phyloP scores from a whole-genome alignment of 2,797 vertebrate species.

The Dipus sagitta region DNA sequence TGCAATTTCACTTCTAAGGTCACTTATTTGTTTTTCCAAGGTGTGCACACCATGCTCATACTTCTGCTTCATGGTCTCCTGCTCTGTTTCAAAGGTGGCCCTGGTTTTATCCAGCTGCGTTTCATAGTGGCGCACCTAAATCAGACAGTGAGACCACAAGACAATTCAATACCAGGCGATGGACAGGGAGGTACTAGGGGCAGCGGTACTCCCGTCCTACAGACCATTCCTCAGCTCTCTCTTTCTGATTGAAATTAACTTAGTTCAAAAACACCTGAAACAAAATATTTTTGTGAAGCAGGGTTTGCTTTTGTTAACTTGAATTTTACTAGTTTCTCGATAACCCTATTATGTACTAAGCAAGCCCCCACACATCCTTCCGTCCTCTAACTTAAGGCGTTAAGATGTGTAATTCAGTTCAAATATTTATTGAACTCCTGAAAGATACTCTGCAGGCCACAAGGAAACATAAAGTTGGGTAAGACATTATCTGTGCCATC shows the following conservation, averaged over 20 bases:
- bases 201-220: not conserved
- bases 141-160: not conserved
- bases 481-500: not conserved
- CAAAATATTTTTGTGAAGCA: not conserved
- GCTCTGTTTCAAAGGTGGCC: conserved; percentile 88
- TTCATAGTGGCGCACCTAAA: conserved; percentile 87
- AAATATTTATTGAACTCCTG: conserved; percentile 14
- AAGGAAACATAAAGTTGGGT: not conserved
- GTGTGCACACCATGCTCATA: conserved; percentile 85
- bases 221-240: conserved; percentile 13
- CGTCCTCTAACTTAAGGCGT: not conserved
- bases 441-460: not conserved
- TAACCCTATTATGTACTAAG: conserved; percentile 21
- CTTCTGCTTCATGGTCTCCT: conserved; percentile 85
- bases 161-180: rapidly evolving
- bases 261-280: conserved; percentile 23
- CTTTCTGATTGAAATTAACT: conserved; percentile 6
- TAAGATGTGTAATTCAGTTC: conserved; percentile 36
- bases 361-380: not conserved
- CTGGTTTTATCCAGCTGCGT: conserved; percentile 89
- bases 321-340: conserved; percentile 55
- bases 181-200: not conserved
- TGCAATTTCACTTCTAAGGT: conserved; percentile 82
- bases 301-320: conserved; percentile 38
- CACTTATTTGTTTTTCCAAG: conserved; percentile 83